phyloP scores from a whole-genome alignment of 2,113 vertebrate genomes.

The Charadrius vociferus region DNA sequence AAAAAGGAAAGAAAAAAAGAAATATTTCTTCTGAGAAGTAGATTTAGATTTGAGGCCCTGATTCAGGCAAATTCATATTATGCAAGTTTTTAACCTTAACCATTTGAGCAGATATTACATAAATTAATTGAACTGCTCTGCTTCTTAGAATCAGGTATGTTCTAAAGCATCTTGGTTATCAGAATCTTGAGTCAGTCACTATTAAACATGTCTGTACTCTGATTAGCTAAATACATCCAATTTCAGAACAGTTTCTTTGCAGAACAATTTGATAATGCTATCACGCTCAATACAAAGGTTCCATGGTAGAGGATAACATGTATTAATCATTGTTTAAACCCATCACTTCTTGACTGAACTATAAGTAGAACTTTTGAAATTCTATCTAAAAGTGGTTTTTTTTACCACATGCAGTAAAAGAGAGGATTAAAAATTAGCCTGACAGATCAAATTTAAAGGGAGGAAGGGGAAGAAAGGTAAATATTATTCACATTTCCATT shows the following conservation, averaged over 20 bases:
- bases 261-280: neutral
- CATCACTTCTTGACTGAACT: neutral
- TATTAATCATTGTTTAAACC: neutral
- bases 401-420: neutral
- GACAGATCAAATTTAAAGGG: neutral
- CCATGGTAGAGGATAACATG: neutral
- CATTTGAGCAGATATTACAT: neutral
- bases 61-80: neutral
- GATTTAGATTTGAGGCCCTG: neutral
- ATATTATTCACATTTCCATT: neutral
- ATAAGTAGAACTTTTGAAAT: neutral
- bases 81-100: neutral
- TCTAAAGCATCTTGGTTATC: neutral
- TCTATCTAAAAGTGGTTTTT: neutral
- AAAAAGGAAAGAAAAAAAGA: rapidly evolving
- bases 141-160: neutral
- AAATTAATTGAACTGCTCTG: neutral
- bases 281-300: neutral
- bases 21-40: neutral
- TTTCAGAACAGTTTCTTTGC: neutral
- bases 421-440: neutral
- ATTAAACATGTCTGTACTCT: neutral
- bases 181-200: neutral
- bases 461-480: neutral
- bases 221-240: neutral